Evolutionary conservation across 1,140 invertebrate species (phyloP), one percentile per base, ranked within the genome.

Genomic region (Bombus sibiricus): DNA sequence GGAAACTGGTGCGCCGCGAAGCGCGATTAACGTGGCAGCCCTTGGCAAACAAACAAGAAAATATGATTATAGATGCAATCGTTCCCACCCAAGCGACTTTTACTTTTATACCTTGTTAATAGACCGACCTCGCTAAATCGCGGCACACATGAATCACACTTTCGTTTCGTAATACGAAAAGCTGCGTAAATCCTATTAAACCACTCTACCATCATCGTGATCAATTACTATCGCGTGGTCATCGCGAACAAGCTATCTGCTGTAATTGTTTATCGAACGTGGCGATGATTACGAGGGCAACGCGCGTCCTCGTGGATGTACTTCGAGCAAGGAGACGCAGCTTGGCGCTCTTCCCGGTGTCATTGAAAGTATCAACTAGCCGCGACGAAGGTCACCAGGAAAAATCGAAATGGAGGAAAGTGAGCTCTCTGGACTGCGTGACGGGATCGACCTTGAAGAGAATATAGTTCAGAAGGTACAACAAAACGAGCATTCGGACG

Each of bases 401-500:
- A 90, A 89, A 77, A 71, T 83, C 81, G 85, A 83, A 89, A 87
- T 81, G n/a, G 62, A 62, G 80, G 72, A 89, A 89, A 59, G 73
- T 53, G 32, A 18, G 47, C 43, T 66, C n/a, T 64, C n/a, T 10
- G 15, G 57, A 85, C 62, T 28, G 10, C 66, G 86, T 37, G 71
- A 83, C 62, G 47, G 5, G 37, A 59, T 32, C 74, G 78, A 68
- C 81, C 89, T 90, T 89, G 78, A 22, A 32, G 83, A 57, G 57
- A 66, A 87, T 82, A 71, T 69, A 47, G 37, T 32, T 8, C 43
- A 57, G n/a, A 39, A 77, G 32, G 39, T 83, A 47, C 39, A 15
- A 80, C 59, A 79, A 57, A 81, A 89, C 34, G n/a, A 43, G 47
- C 12, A 32, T 47, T 80, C 28, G 32, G 34, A 80, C 53, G 47